Base-by-base conservation (phyloP, 2,888 invertebrate genomes). In the Eutolmus rufibarbis region DNA sequence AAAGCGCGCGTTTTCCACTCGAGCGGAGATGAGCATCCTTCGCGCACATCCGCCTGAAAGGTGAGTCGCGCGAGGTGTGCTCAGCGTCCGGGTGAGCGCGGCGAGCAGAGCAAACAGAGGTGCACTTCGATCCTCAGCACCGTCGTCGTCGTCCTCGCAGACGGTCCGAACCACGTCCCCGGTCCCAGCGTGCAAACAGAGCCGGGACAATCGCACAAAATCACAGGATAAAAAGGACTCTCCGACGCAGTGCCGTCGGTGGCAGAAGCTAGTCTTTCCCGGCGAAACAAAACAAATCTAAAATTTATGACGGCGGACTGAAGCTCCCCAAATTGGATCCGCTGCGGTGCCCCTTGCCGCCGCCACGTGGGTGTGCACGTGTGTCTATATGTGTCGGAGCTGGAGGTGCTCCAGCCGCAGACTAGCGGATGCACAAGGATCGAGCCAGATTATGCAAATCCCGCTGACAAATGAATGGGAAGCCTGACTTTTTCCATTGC, bases 1-100 rank as follows among this genome's bases (percentile, higher is more conserved):
- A 88, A 88, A 88, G 87, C 87, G 87, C 81, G 57, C 74, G 88
- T 88, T 88, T 88, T 88, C 87, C 86, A 88, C 86, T 86, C 57
- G 88, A 88, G 74, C 88, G 88, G 87, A 88, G 88, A 88, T 88
- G 88, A 88, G 86, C 87, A 88, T 88, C 78, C 86, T 88, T 74
- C 81, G 79, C 76, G 76, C 40, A 87, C 86, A 76, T 87, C 77
- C 66, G 40, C 7, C 76, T 28, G n/a, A 40, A 34, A 43, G 81
- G 46, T 66, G 74, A 46, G 51, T 78, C 74, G 43, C 43, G 77
- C 19, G 77, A 76, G 87, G 82, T 66, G 82, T 79, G 46, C 74
- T 23, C 43, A 57, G 51, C 56, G 51, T 28, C 12, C 43, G 84
- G 87, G 79, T 76, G 74, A 51, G 86, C 51, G 46, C 56, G 16